phyloP scores from a whole-genome alignment of 2,797 vertebrate species.

The Parambassis ranga region DNA sequence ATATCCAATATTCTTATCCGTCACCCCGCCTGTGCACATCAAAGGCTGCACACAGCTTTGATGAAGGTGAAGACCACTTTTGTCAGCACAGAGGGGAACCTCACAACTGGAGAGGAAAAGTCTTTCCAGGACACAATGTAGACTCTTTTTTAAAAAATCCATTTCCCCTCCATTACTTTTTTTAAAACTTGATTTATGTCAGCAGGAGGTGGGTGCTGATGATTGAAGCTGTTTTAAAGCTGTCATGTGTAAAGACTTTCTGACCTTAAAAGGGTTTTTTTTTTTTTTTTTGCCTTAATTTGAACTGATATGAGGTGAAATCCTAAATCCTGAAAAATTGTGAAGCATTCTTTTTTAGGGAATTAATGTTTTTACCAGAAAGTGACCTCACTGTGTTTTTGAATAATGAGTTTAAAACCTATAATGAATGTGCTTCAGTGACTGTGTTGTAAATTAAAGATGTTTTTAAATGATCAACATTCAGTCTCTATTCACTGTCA shows the following conservation, averaged over 20 bases:
- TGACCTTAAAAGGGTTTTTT: too few relatives aligned
- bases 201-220: neutral
- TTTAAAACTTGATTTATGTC: slow-evolving; percentile 3
- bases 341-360: neutral
- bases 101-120: slow-evolving; percentile 2
- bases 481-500: neutral
- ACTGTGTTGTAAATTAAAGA: slow-evolving; percentile 42
- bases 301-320: neutral
- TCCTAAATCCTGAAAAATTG: too few relatives aligned
- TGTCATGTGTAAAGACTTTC: slow-evolving; percentile 10
- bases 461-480: slow-evolving; percentile 3
- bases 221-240: slow-evolving; percentile 18
- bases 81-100: slow-evolving; percentile 20
- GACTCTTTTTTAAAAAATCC: slow-evolving; percentile 7
- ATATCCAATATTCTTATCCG: slow-evolving; percentile 28
- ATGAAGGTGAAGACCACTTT: slow-evolving; percentile 51
- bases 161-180: too few relatives aligned
- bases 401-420: slow-evolving; percentile 19
- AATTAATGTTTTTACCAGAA: neutral
- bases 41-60: slow-evolving; percentile 37
- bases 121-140: slow-evolving; percentile 13
- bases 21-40: slow-evolving; percentile 39
- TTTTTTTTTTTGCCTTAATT: slow-evolving; percentile 41
- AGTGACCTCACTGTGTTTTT: slow-evolving; percentile 17
- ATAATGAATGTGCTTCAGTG: slow-evolving; percentile 8